These are phyloP conservation scores for Plutomurus gul DNA, from an alignment of 1,140 invertebrate species.

Conservation along the genomic window DNA sequence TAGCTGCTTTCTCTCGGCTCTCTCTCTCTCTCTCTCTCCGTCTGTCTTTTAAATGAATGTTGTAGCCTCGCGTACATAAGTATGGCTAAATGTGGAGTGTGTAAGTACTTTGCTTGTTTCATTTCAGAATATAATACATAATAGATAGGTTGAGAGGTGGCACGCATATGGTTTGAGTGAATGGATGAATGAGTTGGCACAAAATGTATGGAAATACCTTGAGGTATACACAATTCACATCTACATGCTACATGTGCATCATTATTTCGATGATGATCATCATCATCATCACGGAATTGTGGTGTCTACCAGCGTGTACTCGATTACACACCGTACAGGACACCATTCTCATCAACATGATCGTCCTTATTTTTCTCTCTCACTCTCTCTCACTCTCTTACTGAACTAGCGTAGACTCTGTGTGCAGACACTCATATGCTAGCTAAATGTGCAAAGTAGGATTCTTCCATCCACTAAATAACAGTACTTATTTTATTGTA, in stretches of 20 bases:
- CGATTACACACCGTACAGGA: neutral
- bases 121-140: slow-evolving; percentile 11
- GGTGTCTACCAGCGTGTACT: neutral
- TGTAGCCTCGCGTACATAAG: neutral
- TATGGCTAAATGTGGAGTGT: too few species aligned
- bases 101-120: slow-evolving; percentile 6
- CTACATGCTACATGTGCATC: slow-evolving; percentile 6
- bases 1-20: neutral
- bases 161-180: neutral
- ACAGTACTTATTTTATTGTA: too few species aligned
- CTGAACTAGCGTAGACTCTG: neutral
- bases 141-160: slow-evolving; percentile 5
- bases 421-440: neutral
- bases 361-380: neutral
- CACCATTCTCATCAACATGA: neutral
- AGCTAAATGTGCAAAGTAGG: neutral
- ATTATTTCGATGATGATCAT: slow-evolving; percentile 22
- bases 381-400: too few species aligned
- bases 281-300: slow-evolving; percentile 11
- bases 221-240: neutral
- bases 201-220: neutral
- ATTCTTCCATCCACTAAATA: too few species aligned
- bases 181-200: neutral
- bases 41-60: neutral
- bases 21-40: neutral